Evolutionary conservation across 2,888 invertebrate species (phyloP).

Genomic region (Melinaea menophilus): DNA sequence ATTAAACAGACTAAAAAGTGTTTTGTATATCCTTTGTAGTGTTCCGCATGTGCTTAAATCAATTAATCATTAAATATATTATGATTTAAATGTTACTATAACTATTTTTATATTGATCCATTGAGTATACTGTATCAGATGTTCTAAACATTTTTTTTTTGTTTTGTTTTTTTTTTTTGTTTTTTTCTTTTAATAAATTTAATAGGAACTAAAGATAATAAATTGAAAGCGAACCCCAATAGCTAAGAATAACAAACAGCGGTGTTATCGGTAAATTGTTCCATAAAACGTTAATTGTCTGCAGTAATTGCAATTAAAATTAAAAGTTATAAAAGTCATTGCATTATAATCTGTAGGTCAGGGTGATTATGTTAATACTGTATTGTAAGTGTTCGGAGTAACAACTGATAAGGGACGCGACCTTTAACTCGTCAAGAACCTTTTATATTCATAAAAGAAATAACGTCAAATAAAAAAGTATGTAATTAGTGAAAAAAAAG

Average conservation of each 20-base stretch:
- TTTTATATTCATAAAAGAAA: neutral
- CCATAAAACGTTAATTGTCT: constrained; percentile 65
- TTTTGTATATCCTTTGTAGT: neutral
- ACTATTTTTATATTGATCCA: no score
- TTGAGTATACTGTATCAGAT: no score
- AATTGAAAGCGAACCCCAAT: constrained; percentile 4
- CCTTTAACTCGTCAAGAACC: neutral
- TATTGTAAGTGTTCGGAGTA: constrained; percentile 12
- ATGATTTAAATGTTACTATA: no score
- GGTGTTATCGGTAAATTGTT: constrained; percentile 49
- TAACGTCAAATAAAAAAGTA: neutral
- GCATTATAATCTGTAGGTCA: constrained; percentile 58
- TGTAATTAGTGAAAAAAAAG: no score
- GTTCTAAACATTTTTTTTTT: no score
- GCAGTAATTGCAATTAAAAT: constrained; percentile 63
- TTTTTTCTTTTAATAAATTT: no score
- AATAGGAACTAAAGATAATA: neutral
- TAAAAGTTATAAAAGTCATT: constrained; percentile 61
- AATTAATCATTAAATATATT: no score
- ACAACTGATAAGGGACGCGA: neutral
- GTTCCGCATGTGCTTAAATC: no score
- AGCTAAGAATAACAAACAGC: constrained; percentile 34
- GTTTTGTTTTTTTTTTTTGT: no score
- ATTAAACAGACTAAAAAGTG: neutral
- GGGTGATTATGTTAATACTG: constrained; percentile 26